Conservation (phyloP, 2,797 vertebrate genomes). For the Lepidocolaptes lacrymiger region DNA sequence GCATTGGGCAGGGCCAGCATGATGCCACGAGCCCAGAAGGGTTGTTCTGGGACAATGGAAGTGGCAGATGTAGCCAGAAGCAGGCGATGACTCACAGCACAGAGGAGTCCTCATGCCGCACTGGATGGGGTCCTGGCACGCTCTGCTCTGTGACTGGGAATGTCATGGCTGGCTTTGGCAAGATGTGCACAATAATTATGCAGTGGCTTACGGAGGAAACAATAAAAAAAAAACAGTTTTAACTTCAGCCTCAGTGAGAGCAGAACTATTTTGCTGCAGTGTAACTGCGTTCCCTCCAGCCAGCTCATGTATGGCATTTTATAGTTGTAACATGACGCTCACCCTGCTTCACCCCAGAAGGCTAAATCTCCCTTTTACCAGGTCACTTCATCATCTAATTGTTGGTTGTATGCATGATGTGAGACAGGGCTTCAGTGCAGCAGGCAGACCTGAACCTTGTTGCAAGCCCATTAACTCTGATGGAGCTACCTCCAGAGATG, state of each 20-base stretch:
- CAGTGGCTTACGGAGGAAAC: neutral
- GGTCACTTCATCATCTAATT: neutral
- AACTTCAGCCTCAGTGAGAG: neutral
- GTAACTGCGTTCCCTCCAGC: neutral
- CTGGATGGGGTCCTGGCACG: neutral
- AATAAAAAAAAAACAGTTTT: neutral
- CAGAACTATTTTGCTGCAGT: neutral
- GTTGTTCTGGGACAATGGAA: slow-evolving; percentile 19
- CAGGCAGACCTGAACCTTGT: neutral
- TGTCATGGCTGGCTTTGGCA: neutral
- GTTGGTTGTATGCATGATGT: neutral
- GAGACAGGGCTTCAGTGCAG: neutral
- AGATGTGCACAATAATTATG: neutral
- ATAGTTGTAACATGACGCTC: neutral
- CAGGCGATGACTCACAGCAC: slow-evolving; percentile 13
- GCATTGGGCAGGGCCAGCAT: rapidly evolving
- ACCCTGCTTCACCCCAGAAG: slow-evolving; percentile 28
- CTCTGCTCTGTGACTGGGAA: neutral
- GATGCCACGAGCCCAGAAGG: neutral
- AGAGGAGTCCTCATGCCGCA: neutral
- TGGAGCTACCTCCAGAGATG: slow-evolving; percentile 6
- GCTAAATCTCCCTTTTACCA: neutral
- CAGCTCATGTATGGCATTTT: neutral
- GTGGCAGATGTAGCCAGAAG: neutral
- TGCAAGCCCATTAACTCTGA: slow-evolving; percentile 2